Evolutionary conservation across 2,888 invertebrate genomes (phyloP), one percentile per base, ranked within the genome.

Genomic region (Caenorhabditis imperialis): DNA sequence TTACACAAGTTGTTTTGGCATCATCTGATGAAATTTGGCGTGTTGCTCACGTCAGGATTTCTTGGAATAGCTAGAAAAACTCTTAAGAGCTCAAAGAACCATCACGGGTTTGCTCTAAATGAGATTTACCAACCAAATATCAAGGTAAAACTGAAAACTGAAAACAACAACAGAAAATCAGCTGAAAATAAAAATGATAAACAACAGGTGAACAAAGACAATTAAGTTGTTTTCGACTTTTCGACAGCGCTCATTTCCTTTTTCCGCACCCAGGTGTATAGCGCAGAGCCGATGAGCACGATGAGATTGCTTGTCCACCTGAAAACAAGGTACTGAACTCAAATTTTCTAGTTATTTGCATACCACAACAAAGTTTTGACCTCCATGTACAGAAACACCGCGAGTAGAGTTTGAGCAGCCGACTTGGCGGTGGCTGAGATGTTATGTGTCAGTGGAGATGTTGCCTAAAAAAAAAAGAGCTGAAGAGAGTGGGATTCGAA

Each of bases 361-460:
- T 98, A 99, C 99, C 99, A 99, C 0, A 96, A 90, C 0, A 91
- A 8, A 5, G 83, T 73, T 61, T 86, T 86, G 20, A 72, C 16
- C 23, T 90, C 90, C 6, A 35, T 48, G 89, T 92, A 96, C 92
- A 93, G 94, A 86, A 93, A 92, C 2, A 96, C 95, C 0, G 97
- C 99, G 71, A 99, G 90, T 1, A 99, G 92, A 12, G 99, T 99
- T 90, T 99, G 99, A 0, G 94, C 94, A 87, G 97, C 97, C 0
- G 99, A 97, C 89, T 99, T 99, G 0, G 99, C 98, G 6, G 99
- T 99, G 20, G 99, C 99, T 4, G 97, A 97, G 86, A 99, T 88
- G 72, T 88, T 88, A 90, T 99, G 98, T 0, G 99, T 99, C 72
- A 99, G 90, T 0, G 99, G 96, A 14, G 98, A 98, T 2, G 99